Conservation (phyloP, 2,888 invertebrate genomes). For the Xestia sexstrigata region DNA sequence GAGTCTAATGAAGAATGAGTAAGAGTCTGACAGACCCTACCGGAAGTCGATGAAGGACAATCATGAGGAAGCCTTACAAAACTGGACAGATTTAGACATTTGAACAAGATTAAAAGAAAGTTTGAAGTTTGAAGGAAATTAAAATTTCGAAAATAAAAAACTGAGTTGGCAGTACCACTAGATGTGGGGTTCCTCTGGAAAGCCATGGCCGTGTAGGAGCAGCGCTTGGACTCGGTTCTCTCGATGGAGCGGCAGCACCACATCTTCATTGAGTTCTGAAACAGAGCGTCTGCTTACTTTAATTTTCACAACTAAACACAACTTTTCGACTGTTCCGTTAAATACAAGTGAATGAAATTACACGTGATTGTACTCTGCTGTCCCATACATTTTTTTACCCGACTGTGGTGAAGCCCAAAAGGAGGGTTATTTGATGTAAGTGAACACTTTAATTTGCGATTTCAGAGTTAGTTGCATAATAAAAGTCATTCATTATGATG, state of each 20-base stretch:
- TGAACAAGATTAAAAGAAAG: too few relatives aligned
- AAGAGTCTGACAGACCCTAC: neutral
- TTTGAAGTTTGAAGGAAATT: too few relatives aligned
- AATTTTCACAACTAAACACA: slow-evolving; percentile 17
- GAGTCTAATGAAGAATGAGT: neutral
- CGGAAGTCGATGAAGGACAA: neutral
- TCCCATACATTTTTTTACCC: neutral
- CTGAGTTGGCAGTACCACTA: slow-evolving; percentile 84
- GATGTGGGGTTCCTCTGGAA: slow-evolving; percentile 87
- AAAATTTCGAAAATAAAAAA: slow-evolving; percentile 46
- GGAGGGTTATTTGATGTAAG: neutral
- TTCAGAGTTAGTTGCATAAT: neutral
- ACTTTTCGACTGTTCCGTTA: neutral
- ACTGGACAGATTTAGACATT: neutral
- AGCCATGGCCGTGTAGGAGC: slow-evolving; percentile 91
- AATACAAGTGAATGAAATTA: neutral
- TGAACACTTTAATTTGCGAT: neutral
- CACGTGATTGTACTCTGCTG: neutral
- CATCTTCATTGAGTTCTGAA: slow-evolving; percentile 91
- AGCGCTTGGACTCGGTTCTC: slow-evolving; percentile 78
- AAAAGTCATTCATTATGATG: neutral
- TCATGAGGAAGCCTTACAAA: neutral
- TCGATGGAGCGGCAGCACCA: slow-evolving; percentile 82
- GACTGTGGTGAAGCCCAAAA: too few relatives aligned
- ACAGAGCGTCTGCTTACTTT: slow-evolving; percentile 69